Conservation (phyloP, 2,888 invertebrate genomes). For the Loripinus fragilis region DNA sequence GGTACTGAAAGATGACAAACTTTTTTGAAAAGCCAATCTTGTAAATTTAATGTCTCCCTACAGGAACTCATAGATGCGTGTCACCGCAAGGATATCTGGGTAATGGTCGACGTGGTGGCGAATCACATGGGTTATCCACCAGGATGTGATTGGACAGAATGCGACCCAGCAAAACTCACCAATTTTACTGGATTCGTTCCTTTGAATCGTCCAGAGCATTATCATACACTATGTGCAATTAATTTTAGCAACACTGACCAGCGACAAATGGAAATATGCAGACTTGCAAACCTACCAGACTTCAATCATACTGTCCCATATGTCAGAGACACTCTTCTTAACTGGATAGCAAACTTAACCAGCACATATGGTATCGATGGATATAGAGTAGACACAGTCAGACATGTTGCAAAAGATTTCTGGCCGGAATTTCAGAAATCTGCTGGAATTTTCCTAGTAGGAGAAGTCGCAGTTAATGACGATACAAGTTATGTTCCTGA, state of each 20-base stretch:
- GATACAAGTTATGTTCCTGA: constrained; percentile 49
- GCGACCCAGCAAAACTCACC: constrained; percentile 19
- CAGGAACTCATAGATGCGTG: constrained; percentile 54
- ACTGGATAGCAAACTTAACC: constrained; percentile 60
- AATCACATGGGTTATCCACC: constrained; percentile 67
- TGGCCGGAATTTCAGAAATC: constrained; percentile 59
- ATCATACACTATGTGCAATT: constrained; percentile 62
- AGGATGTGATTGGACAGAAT: constrained; percentile 36
- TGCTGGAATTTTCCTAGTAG: constrained; percentile 57
- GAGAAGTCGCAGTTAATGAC: constrained; percentile 62
- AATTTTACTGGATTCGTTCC: constrained; percentile 62
- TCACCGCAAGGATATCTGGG: constrained; percentile 67
- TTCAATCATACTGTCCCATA: constrained; percentile 63
- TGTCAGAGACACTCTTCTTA: constrained; percentile 51
- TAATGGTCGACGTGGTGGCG: constrained; percentile 70
- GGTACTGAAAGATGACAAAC: no score
- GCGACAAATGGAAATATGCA: constrained; percentile 62
- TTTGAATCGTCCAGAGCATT: constrained; percentile 59
- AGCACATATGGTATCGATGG: constrained; percentile 63
- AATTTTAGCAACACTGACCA: constrained; percentile 49
- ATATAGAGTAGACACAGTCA: constrained; percentile 63
- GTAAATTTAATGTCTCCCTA: no score
- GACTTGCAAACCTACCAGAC: constrained; percentile 63
- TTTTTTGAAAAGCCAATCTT: no score
- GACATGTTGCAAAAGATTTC: constrained; percentile 18